A percentile compares a stretch with the other conserved stretches of the same genome.
These are phyloP conservation scores for Spea hammondii DNA, from an alignment of 2,797 vertebrate genomes.

Conservation along the genomic window DNA sequence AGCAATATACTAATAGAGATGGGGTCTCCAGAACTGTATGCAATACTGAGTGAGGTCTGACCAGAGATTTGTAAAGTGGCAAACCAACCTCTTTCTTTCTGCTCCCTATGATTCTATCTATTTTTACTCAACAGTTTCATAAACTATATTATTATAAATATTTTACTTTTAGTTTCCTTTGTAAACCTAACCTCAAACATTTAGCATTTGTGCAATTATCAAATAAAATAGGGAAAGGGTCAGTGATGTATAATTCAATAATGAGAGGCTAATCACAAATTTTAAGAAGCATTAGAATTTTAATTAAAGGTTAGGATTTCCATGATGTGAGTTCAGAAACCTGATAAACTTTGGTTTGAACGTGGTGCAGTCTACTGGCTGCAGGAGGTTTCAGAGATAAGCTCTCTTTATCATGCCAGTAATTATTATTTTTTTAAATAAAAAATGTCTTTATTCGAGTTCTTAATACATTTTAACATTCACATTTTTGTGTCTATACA, in stretches of 20 bases:
- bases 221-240: slow-evolving; percentile 15
- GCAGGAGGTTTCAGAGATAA: slow-evolving; percentile 44
- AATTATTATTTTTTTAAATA: slow-evolving; percentile 14
- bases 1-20: too few species aligned
- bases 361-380: slow-evolving; percentile 10
- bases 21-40: too few species aligned
- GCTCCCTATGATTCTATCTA: too few species aligned
- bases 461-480: slow-evolving; percentile 7
- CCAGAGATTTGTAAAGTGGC: too few species aligned
- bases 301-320: slow-evolving; percentile 42
- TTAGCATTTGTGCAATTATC: not conserved
- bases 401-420: slow-evolving; percentile 2
- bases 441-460: not conserved
- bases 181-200: too few species aligned
- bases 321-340: slow-evolving; percentile 26
- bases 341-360: slow-evolving; percentile 29
- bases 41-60: too few species aligned
- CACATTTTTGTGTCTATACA: not conserved
- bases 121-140: too few species aligned
- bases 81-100: too few species aligned
- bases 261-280: slow-evolving; percentile 24
- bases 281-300: slow-evolving; percentile 31
- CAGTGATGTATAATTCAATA: slow-evolving; percentile 41
- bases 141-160: too few species aligned
- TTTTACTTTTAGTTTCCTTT: too few species aligned